phyloP scores from a whole-genome alignment of 2,113 vertebrate genomes.

The Elachura formosa region DNA sequence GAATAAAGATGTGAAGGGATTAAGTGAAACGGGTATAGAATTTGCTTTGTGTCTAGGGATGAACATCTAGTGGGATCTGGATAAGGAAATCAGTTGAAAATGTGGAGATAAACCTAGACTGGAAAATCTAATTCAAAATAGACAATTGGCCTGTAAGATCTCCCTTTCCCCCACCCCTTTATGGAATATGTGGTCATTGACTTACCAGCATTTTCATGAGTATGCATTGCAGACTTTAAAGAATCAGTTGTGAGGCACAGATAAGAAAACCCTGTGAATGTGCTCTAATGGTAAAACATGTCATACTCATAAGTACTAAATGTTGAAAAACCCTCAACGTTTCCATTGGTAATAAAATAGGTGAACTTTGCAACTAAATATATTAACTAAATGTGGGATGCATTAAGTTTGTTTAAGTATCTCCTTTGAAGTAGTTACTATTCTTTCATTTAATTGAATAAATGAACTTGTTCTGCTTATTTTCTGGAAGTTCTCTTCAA shows the following conservation, averaged over 20 bases:
- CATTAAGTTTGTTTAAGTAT: not conserved
- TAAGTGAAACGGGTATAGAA: not conserved
- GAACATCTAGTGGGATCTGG: not conserved
- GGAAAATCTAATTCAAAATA: not conserved
- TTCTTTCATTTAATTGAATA: not conserved
- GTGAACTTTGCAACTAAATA: not conserved
- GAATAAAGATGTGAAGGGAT: not conserved
- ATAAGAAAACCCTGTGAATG: not conserved
- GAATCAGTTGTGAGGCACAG: not conserved
- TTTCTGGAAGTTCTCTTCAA: not conserved
- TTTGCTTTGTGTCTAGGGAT: not conserved
- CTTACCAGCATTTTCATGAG: not conserved
- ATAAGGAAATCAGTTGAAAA: not conserved
- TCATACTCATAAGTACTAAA: not conserved
- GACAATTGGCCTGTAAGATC: not conserved
- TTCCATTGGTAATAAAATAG: not conserved
- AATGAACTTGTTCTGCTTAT: not conserved
- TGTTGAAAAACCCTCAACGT: not conserved
- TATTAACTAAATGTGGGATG: not conserved
- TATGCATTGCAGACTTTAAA: not conserved
- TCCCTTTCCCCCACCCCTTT: rapidly evolving
- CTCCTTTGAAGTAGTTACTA: not conserved
- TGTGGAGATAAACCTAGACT: not conserved
- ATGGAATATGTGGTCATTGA: not conserved
- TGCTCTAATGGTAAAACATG: not conserved